Percentiles rank a stretch among this genome's conserved stretches.
phyloP scores from a whole-genome alignment of 2,888 invertebrate species.

The Parelbella ahira region DNA sequence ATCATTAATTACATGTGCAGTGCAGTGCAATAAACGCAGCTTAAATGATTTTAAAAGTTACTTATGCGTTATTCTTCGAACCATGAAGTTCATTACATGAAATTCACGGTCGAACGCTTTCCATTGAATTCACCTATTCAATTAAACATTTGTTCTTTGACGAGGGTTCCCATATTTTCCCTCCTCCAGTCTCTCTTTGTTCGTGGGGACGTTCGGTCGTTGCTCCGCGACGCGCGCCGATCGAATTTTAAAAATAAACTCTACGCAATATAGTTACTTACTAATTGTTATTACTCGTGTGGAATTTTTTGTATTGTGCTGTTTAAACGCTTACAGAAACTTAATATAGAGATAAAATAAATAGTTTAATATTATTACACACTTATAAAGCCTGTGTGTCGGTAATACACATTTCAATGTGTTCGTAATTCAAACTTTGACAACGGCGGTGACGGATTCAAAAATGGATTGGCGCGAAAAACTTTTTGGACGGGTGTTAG shows the following conservation, averaged over 20 bases:
- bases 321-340: too few species aligned
- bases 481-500: constrained; percentile 79
- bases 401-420: too few species aligned
- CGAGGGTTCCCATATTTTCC: constrained; percentile 49
- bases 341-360: too few species aligned
- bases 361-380: too few species aligned
- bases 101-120: constrained; percentile 7
- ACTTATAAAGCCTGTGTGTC: too few species aligned
- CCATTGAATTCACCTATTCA: constrained; percentile 21
- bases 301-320: too few species aligned
- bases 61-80: too few species aligned
- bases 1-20: too few species aligned
- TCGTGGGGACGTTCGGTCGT: constrained; percentile 59
- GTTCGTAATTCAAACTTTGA: constrained; percentile 18
- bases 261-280: too few species aligned
- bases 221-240: constrained; percentile 48
- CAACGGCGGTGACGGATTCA: constrained; percentile 15
- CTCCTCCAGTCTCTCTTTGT: constrained; percentile 66
- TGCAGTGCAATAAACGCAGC: too few species aligned
- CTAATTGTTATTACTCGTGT: too few species aligned
- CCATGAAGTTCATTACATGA: constrained; percentile 16
- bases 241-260: constrained; percentile 56
- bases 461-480: constrained; percentile 82
- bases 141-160: constrained; percentile 56
- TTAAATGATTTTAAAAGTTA: too few species aligned